Percentiles rank a stretch among this genome's conserved stretches.
phyloP scores from a whole-genome alignment of 2,888 invertebrate genomes.

The Melanostoma mellinum region DNA sequence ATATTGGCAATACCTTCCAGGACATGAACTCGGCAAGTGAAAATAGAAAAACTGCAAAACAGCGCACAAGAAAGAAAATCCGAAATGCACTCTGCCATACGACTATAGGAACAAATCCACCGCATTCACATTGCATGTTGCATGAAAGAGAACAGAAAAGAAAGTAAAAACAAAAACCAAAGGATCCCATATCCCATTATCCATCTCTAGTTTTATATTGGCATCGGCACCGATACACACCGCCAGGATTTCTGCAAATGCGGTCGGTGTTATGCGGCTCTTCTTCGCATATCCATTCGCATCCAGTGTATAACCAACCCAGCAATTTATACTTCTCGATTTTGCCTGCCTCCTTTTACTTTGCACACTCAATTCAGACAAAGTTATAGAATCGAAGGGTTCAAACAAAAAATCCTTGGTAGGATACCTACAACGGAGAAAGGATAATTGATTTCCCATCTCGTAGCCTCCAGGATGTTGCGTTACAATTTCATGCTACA shows the following conservation, averaged over 20 bases:
- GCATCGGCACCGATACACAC: constrained; percentile 19
- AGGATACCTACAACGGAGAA: constrained; percentile 15
- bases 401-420: background rate
- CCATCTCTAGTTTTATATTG: constrained; percentile 26
- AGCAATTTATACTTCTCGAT: constrained; percentile 40
- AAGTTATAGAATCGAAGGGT: background rate
- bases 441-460: constrained; percentile 71
- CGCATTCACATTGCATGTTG: constrained; percentile 37
- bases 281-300: constrained; percentile 21
- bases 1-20: constrained; percentile 44
- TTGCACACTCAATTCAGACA: constrained; percentile 19
- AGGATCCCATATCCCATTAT: constrained; percentile 50
- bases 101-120: constrained; percentile 39
- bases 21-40: constrained; percentile 43
- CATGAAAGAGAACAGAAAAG: background rate
- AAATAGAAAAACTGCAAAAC: constrained; percentile 19
- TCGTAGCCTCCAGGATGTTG: constrained; percentile 58
- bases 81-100: constrained; percentile 46
- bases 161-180: constrained; percentile 9
- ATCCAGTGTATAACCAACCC: background rate
- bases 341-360: constrained; percentile 17
- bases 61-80: constrained; percentile 25
- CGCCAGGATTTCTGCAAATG: constrained; percentile 32
- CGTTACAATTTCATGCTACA: constrained; percentile 49
- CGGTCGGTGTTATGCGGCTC: constrained; percentile 29